Base-by-base conservation (phyloP, 2,888 invertebrate genomes). In the Pelosia muscerda region DNA sequence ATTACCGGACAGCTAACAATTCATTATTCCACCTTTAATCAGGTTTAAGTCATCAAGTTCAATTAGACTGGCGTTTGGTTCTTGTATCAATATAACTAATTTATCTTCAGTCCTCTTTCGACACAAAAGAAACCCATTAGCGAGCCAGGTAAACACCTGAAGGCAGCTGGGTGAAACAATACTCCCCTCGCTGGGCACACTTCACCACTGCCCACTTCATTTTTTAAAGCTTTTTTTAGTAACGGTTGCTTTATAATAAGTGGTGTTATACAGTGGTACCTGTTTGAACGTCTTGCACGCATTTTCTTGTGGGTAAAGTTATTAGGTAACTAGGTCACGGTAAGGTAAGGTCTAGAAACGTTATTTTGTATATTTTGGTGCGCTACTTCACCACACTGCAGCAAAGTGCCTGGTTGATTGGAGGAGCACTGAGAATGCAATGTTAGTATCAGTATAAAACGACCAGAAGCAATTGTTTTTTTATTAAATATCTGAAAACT, bases 61-160 rank as follows among this genome's bases (percentile, higher is more conserved):
- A 74, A 70, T 79, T 76, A 42, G 68, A 57, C 55, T 22, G 54
- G 63, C 65, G 55, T 66, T 55, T 6, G 34, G 23, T 19, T 23
- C 62, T 56, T 72, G 68, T 77, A 72, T 70, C 72, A 69, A 65
- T 74, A 72, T 77, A 77, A 79, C 72, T 79, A 70, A 77, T 79
- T 74, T 70, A 79, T 77, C 77, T 72, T 68, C 61, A 64, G 58
- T 59, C 68, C 49, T 66, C 66, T 66, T 54, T 55, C 60, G 64
- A 66, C 72, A 78, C 80, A 80, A 78, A 75, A 75, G 75, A 81
- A 74, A 75, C 59, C 78, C 81, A 78, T 81, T 78, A 78, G 72
- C 65, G 61, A 58, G 66, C 76, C 69, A n/a, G 71, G 81, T 78
- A 76, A 79, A 78, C 79, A 79, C 74, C 76, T 76, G 68, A 77